Evolutionary conservation across 2,113 vertebrate species (phyloP), one percentile per base, ranked within the genome.

Genomic region (Labeo catla): DNA sequence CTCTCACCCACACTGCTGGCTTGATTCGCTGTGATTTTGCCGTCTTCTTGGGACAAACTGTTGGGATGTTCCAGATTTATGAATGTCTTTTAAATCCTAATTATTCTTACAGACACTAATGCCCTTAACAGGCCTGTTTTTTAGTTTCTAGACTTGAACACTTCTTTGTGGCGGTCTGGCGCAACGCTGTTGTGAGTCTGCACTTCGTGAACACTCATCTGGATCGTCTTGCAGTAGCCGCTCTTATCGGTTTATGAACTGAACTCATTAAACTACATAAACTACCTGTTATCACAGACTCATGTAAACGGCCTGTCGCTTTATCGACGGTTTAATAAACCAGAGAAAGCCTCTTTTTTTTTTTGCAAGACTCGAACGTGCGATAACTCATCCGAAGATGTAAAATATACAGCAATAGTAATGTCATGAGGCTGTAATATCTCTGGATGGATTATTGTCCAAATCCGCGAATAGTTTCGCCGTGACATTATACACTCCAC

Each of bases 51-150:
- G 89, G 90, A 92, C 83, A 91, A 63, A 88, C 89, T 91, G 49
- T 84, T 83, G 87, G 86, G 86, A 90, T 83, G 61, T 86, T 91
- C 82, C 80, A 91, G 90, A 83, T 94, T 93, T 93, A 95, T 91
- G 81, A 65, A 85, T 89, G 82, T 90, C 89, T 91, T 89, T 87
- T 90, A 91, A 92, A 93, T 91, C 7, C 68, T 45, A 23, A 91
- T 91, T 89, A 87, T 89, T 91, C 86, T 90, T 34, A n/a, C 92
- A 93, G 91, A 87, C 90, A 74, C 89, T 83, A 89, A 91, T 81
- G 70, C 86, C 85, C 87, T 91, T 92, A 89, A 89, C 90, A 92
- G 93, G 88, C 88, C 87, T 80, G 84, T 88, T 89, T 88, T 89
- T 80, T 70, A 4, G 16, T 13, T 77, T 84, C 50, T 81, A 63